phyloP scores from a whole-genome alignment of 1,140 invertebrate genomes.

The Laodelphax striatellus region DNA sequence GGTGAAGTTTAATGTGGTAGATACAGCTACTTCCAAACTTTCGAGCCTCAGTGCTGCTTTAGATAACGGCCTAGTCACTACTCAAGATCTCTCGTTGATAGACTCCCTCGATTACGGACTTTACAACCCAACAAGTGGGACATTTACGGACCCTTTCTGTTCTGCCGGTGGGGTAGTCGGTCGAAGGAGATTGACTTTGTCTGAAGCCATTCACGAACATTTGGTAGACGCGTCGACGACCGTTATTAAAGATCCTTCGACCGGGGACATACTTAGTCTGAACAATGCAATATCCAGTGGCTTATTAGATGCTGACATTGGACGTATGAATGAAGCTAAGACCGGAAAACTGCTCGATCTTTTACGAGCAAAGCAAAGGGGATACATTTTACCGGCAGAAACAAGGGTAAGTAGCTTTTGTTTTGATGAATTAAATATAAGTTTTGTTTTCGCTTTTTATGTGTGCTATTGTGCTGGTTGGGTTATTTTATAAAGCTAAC shows the following conservation, averaged over 20 bases:
- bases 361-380: constrained; percentile 74
- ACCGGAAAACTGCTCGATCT: constrained; percentile 63
- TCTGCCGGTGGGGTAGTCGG: constrained; percentile 51
- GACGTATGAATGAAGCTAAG: constrained; percentile 51
- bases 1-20: constrained; percentile 71
- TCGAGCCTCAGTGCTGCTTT: constrained; percentile 58
- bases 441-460: too few relatives aligned
- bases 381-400: constrained; percentile 77
- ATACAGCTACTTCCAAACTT: constrained; percentile 69
- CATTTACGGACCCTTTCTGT: constrained; percentile 64
- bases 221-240: constrained; percentile 75
- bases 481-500: too few relatives aligned
- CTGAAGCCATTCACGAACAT: constrained; percentile 60
- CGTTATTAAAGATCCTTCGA: constrained; percentile 67
- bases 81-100: constrained; percentile 63
- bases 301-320: constrained; percentile 60
- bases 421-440: background rate
- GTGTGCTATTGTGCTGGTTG: too few relatives aligned
- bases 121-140: constrained; percentile 67
- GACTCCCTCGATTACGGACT: constrained; percentile 71
- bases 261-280: constrained; percentile 60
- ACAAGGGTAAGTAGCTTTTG: constrained; percentile 66
- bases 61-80: constrained; percentile 61
- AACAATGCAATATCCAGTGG: constrained; percentile 63
- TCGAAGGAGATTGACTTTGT: constrained; percentile 54